Conservation (phyloP, 2,113 vertebrate species). For the Lanius collurio region DNA sequence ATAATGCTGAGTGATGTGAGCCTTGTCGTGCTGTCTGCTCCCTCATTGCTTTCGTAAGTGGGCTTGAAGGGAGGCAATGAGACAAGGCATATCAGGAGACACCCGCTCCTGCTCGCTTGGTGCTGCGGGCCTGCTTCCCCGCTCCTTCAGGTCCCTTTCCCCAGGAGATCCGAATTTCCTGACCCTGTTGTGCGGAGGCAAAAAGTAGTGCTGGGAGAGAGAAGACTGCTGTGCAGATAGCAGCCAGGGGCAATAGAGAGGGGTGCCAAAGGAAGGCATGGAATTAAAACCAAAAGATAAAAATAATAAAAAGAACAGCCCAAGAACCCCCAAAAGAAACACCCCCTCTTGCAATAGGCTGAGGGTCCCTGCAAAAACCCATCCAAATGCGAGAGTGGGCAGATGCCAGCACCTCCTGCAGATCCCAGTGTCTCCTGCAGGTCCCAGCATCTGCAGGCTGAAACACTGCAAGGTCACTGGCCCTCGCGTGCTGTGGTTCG, state of each 20-base stretch:
- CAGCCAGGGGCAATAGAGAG: neutral
- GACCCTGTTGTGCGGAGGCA: neutral
- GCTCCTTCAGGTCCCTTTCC: neutral
- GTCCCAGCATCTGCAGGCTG: neutral
- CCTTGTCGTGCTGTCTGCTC: constrained; percentile 59
- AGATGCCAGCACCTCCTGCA: neutral
- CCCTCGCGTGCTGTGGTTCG: fast-evolving
- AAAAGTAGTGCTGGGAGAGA: neutral
- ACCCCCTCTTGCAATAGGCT: fast-evolving
- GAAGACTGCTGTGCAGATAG: neutral
- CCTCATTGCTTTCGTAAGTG: constrained; percentile 66
- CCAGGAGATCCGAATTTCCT: neutral
- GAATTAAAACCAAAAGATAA: neutral
- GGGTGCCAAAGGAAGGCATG: neutral
- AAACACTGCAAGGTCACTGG: neutral
- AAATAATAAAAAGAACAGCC: fast-evolving
- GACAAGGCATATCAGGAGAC: constrained; percentile 8
- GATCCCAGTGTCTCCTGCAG: neutral
- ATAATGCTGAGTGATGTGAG: constrained; percentile 26
- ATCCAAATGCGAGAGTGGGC: neutral
- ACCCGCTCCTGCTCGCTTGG: neutral
- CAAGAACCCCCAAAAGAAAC: neutral
- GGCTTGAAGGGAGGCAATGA: constrained; percentile 66
- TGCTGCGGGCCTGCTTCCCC: neutral
- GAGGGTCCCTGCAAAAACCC: neutral